Evolutionary conservation across 2,888 invertebrate species (phyloP).

Genomic region (Drosophila mettleri): DNA sequence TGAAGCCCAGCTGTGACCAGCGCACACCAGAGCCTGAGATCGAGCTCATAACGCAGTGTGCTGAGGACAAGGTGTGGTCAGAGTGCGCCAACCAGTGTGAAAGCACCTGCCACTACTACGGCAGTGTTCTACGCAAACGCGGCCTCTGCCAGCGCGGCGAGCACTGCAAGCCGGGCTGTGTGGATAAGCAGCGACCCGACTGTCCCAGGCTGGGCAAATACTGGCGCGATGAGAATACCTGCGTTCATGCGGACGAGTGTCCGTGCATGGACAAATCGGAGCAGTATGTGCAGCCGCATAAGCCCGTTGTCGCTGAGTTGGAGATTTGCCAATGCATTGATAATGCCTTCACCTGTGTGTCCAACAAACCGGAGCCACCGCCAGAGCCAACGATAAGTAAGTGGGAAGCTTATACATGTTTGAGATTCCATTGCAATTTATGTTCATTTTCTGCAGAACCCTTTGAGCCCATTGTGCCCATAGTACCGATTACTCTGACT

Average conservation of each 20-base stretch:
- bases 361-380: conserved; percentile 59
- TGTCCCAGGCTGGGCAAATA: conserved; percentile 87
- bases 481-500: conserved; percentile 80
- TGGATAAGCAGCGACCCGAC: conserved; percentile 81
- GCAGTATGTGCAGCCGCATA: conserved; percentile 89
- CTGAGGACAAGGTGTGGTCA: conserved; percentile 87
- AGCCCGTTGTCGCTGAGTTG: conserved; percentile 87
- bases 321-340: conserved; percentile 92
- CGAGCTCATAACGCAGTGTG: conserved; percentile 63
- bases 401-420: conserved; percentile 10
- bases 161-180: conserved; percentile 82
- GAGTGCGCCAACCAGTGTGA: conserved; percentile 91
- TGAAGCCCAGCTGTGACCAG: conserved; percentile 88
- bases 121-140: conserved; percentile 78
- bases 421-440: neutral
- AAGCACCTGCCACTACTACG: conserved; percentile 89
- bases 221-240: conserved; percentile 90
- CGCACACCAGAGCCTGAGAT: conserved; percentile 29
- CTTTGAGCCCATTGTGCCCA: conserved; percentile 28
- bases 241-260: conserved; percentile 91
- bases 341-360: conserved; percentile 89
- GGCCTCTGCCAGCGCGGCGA: conserved; percentile 82
- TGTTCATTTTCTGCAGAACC: conserved; percentile 11
- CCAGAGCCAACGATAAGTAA: conserved; percentile 43
- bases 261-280: conserved; percentile 90